Base-by-base conservation (phyloP, 2,888 invertebrate species). In the Strigamia maritima region DNA sequence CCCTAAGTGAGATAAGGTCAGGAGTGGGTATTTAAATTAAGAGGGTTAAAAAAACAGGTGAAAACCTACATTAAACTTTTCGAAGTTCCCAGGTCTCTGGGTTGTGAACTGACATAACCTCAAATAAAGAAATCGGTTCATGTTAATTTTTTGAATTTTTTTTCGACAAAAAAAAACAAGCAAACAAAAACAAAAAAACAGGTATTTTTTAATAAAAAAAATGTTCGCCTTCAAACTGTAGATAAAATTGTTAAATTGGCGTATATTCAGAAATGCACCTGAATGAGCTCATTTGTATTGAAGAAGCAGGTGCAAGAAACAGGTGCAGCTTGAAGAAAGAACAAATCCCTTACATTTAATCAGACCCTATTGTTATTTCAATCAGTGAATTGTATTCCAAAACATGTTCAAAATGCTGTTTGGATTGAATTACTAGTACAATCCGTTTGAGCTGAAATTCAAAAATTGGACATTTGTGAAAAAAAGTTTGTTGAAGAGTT, bases 361-460 rank as follows among this genome's bases (percentile, higher is more conserved):
- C 60, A 60, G 60, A 60, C 60, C 22, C 60, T 60, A 60, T 60
- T 60, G 60, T 60, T 60, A 60, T 60, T 60, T 60, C 60, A 60
- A 60, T 60, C 60, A 60, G 60, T 60, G 60, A 10, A 60, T 24
- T 40, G 40, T 40, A 40, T 60, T 60, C 8, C 4, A 12, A 22
- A 60, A 60, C 60, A 22, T 19, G 60, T 19, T 60, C 22, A 60
- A 60, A 22, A 22, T 4, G 31, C 31, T 60, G 10, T 60, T 19
- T 16, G 40, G 40, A 12, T 40, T 40, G 40, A 40, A 40, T 40
- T 40, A 40, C n/a, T n/a, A n/a, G n/a, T n/a, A n/a, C 40, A 40
- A 40, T 31, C 31, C 6, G 31, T 31, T 31, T 31, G 31, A 31
- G 31, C 3, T 31, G 31, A 6, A 6, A 31, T 31, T 4, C 31